These are phyloP conservation scores for Eupithecia insigniata DNA, from an alignment of 2,888 invertebrate species.

Conservation along the genomic window DNA sequence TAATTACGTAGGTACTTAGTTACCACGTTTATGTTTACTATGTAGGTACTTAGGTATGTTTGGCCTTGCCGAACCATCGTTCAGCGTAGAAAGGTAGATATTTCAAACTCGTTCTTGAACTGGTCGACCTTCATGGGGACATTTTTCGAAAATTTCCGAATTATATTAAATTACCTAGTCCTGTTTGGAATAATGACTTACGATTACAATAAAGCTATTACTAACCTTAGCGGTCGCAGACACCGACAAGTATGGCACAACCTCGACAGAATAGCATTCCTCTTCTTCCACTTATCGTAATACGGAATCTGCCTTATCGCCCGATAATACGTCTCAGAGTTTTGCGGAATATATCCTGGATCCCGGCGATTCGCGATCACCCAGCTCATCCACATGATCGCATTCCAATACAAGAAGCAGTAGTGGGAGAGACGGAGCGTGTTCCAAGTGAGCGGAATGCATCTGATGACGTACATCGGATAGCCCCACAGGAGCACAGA, in stretches of 20 bases:
- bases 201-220: not conserved
- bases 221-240: conserved; percentile 89
- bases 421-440: conserved; percentile 93
- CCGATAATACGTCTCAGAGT: conserved; percentile 94
- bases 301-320: conserved; percentile 96
- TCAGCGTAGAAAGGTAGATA: not conserved
- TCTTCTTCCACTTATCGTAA: conserved; percentile 96
- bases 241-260: conserved; percentile 96
- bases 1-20: too few species aligned
- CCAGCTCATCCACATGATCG: conserved; percentile 97
- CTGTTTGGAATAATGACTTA: not conserved
- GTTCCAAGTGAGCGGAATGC: conserved; percentile 96
- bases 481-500: conserved; percentile 96
- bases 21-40: too few species aligned
- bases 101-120: not conserved
- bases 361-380: conserved; percentile 94
- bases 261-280: conserved; percentile 91
- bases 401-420: conserved; percentile 95
- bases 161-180: not conserved
- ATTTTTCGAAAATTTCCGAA: not conserved
- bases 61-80: not conserved
- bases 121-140: not conserved
- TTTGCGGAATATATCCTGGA: conserved; percentile 94
- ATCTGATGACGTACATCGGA: conserved; percentile 96
- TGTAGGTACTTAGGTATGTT: too few species aligned